Evolutionary conservation across 2,888 invertebrate species (phyloP).

Genomic region (Heliconius erato): DNA sequence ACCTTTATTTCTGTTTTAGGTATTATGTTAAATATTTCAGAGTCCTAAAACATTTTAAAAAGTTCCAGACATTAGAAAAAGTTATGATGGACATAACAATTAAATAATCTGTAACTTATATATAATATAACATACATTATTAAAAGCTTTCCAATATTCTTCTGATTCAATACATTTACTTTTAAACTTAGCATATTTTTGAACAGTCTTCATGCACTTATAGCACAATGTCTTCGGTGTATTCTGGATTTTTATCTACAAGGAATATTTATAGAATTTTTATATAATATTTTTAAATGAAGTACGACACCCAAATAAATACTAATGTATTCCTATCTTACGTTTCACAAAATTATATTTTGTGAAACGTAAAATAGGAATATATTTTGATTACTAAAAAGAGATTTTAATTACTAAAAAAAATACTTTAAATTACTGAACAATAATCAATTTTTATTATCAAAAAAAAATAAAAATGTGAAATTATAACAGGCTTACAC

Average conservation of each 20-base stretch:
- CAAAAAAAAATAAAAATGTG: no score
- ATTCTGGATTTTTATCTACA: conserved; percentile 10
- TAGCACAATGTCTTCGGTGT: conserved; percentile 20
- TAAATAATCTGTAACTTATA: neutral
- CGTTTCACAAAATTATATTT: no score
- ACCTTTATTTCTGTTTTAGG: conserved; percentile 15
- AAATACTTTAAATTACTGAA: no score
- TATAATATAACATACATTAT: conserved; percentile 1
- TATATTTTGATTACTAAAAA: no score
- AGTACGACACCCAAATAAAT: no score
- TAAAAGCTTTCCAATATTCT: conserved; percentile 22
- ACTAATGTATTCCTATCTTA: neutral
- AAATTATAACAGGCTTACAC: conserved; percentile 6
- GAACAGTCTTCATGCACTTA: conserved; percentile 21
- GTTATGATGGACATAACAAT: neutral
- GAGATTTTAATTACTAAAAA: no score
- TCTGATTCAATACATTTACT: conserved; percentile 27
- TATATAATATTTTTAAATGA: neutral
- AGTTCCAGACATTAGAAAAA: neutral
- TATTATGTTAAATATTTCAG: neutral
- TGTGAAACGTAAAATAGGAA: no score
- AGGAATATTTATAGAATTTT: neutral
- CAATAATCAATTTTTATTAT: neutral
- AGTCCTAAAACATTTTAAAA: neutral
- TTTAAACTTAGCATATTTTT: conserved; percentile 34